Conservation (phyloP, 2,888 invertebrate species). For the Desoria tigrina region DNA sequence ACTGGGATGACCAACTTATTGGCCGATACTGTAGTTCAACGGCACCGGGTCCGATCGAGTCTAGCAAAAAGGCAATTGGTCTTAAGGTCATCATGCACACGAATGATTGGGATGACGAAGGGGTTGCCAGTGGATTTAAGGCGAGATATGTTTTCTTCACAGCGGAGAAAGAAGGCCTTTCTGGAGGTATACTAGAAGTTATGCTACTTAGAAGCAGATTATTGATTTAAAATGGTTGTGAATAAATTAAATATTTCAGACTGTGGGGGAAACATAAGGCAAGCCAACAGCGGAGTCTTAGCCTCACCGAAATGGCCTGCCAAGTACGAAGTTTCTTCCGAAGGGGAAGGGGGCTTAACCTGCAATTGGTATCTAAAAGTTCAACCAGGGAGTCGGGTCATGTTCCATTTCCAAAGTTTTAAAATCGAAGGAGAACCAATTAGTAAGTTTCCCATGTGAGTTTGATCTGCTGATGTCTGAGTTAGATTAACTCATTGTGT, state of each 20-base stretch:
- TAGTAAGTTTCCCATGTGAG: constrained; percentile 62
- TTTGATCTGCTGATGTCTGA: neutral
- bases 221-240: too few species aligned
- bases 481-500: too few species aligned
- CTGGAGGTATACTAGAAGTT: constrained; percentile 73
- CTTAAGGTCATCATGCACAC: constrained; percentile 87
- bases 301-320: constrained; percentile 88
- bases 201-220: too few species aligned
- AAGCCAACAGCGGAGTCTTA: constrained; percentile 72
- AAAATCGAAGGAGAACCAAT: constrained; percentile 90
- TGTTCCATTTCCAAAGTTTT: constrained; percentile 88
- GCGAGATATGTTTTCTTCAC: constrained; percentile 91
- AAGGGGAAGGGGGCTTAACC: constrained; percentile 78
- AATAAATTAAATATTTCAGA: too few species aligned
- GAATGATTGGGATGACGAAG: constrained; percentile 76
- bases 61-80: constrained; percentile 82
- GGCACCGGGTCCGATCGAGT: constrained; percentile 85
- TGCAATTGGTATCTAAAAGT: constrained; percentile 97
- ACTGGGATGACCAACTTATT: constrained; percentile 77
- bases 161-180: constrained; percentile 81
- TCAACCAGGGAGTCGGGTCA: constrained; percentile 78
- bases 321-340: constrained; percentile 81
- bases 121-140: constrained; percentile 92
- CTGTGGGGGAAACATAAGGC: constrained; percentile 86
- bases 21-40: constrained; percentile 89